phyloP scores from a whole-genome alignment of 2,888 invertebrate genomes.

The Zaprionus lineosus region DNA sequence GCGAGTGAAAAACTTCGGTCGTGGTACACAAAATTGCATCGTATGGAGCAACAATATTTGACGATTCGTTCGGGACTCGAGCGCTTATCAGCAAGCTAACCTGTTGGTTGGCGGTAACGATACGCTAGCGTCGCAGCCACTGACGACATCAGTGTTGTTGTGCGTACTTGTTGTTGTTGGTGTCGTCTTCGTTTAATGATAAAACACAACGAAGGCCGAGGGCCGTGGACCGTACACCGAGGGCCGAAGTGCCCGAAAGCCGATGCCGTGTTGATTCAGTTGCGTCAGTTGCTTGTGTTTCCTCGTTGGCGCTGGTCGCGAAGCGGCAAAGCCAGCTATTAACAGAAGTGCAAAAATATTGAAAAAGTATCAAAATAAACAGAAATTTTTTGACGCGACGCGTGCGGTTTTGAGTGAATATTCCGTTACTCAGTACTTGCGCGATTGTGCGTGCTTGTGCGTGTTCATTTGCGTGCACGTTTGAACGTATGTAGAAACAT shows the following conservation, averaged over 20 bases:
- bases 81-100: conserved; percentile 71
- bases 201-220: conserved; percentile 33
- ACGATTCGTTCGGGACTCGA: conserved; percentile 42
- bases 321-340: conserved; percentile 37
- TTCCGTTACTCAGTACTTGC: too few species aligned
- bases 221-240: too few species aligned
- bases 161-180: neutral
- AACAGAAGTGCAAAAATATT: conserved; percentile 27
- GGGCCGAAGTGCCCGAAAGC: too few species aligned
- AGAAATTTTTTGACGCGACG: conserved; percentile 25
- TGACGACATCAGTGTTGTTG: conserved; percentile 18
- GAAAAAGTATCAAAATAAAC: conserved; percentile 25
- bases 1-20: conserved; percentile 26
- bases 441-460: neutral
- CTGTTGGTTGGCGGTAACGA: conserved; percentile 61
- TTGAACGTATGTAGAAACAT: conserved; percentile 12
- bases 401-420: too few species aligned
- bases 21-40: conserved; percentile 26
- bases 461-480: conserved; percentile 6
- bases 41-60: conserved; percentile 17
- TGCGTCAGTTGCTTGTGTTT: conserved; percentile 70
- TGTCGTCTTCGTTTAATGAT: conserved; percentile 44
- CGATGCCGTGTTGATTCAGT: conserved; percentile 14
- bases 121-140: conserved; percentile 14
- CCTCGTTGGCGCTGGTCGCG: conserved; percentile 67